Conservation (phyloP, 2,888 invertebrate species). For the Pammene aurita region DNA sequence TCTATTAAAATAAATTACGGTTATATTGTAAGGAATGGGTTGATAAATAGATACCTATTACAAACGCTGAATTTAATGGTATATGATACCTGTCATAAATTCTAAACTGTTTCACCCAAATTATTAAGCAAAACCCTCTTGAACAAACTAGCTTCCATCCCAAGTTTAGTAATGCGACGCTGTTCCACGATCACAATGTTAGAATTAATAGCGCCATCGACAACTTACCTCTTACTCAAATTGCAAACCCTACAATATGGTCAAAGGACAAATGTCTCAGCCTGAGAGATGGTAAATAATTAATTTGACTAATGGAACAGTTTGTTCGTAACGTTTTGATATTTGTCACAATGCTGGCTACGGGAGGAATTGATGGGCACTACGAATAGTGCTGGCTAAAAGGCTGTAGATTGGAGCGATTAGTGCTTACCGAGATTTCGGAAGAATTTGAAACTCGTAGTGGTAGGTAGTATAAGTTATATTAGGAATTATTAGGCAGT, state of each 20-base stretch:
- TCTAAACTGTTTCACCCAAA: neutral
- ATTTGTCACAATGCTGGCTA: slow-evolving; percentile 65
- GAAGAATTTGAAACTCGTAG: neutral
- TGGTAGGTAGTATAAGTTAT: neutral
- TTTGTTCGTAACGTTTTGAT: slow-evolving; percentile 68
- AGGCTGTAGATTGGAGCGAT: slow-evolving; percentile 37
- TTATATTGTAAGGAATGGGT: too few species aligned
- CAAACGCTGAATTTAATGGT: too few species aligned
- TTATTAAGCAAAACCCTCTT: neutral
- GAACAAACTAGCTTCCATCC: slow-evolving; percentile 9
- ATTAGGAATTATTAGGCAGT: neutral
- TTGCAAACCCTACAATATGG: slow-evolving; percentile 63
- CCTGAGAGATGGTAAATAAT: slow-evolving; percentile 76
- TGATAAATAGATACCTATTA: too few species aligned
- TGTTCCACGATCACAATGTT: slow-evolving; percentile 36
- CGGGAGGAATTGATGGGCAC: slow-evolving; percentile 53
- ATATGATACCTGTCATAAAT: too few species aligned
- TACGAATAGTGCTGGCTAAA: slow-evolving; percentile 44
- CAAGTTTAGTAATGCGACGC: slow-evolving; percentile 18
- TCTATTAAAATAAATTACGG: too few species aligned
- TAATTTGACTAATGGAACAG: slow-evolving; percentile 81
- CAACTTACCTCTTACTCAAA: slow-evolving; percentile 69
- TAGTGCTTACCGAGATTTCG: neutral
- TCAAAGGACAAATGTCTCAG: slow-evolving; percentile 72
- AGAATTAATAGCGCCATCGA: slow-evolving; percentile 53